phyloP scores from a whole-genome alignment of 2,113 vertebrate species.

The Thomomys bottae region DNA sequence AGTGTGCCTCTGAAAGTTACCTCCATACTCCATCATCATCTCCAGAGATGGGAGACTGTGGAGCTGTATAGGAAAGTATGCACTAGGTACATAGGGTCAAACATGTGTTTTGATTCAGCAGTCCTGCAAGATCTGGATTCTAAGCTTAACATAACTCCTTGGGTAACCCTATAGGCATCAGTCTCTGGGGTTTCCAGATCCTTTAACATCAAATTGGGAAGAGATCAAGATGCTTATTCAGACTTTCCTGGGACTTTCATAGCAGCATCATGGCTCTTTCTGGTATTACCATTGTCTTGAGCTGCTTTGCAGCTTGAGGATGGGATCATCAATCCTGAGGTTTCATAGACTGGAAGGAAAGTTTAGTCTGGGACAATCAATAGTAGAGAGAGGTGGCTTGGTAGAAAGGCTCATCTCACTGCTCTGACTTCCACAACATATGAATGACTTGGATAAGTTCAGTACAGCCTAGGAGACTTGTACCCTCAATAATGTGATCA shows the following conservation, averaged over 20 bases:
- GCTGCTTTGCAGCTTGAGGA: not conserved
- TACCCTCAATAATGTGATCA: not conserved
- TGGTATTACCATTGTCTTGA: not conserved
- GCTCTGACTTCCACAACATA: not conserved
- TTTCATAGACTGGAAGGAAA: not conserved
- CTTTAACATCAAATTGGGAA: not conserved
- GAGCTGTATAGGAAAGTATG: not conserved
- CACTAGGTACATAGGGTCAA: too few species aligned
- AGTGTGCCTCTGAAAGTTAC: not conserved
- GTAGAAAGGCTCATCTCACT: not conserved
- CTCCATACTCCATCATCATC: not conserved
- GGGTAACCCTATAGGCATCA: not conserved
- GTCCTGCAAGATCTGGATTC: not conserved
- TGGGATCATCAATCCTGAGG: not conserved
- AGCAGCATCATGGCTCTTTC: not conserved
- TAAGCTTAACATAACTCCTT: conserved; percentile 16
- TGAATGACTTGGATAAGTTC: not conserved
- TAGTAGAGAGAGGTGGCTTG: not conserved
- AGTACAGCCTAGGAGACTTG: not conserved
- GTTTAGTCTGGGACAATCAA: not conserved
- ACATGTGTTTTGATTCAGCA: not conserved
- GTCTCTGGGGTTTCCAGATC: not conserved
- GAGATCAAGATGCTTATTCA: not conserved
- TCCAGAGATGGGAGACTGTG: not conserved
- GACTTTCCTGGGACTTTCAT: not conserved